These are phyloP conservation scores for Digitonthophagus gazella DNA, from an alignment of 2,888 invertebrate species.

Conservation along the genomic window DNA sequence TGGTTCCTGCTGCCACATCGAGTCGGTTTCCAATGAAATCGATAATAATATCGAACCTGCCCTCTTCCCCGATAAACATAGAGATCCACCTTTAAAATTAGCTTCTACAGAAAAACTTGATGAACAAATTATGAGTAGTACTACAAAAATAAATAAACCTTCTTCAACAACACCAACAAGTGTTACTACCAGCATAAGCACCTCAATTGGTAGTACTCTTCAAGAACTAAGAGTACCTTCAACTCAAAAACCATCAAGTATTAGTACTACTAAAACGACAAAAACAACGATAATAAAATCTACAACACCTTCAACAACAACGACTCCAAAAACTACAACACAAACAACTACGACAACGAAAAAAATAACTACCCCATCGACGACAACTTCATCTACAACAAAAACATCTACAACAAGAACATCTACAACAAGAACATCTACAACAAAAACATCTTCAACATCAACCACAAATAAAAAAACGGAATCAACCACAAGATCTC, in stretches of 20 bases:
- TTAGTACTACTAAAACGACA: constrained; percentile 34
- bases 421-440: constrained; percentile 34
- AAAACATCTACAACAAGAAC: constrained; percentile 42
- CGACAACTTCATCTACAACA: constrained; percentile 36
- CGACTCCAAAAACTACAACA: constrained; percentile 25
- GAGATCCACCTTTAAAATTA: constrained; percentile 42
- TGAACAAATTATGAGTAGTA: constrained; percentile 28
- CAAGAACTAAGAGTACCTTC: constrained; percentile 23
- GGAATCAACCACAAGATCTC: constrained; percentile 32
- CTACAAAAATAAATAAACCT: constrained; percentile 19
- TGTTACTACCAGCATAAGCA: constrained; percentile 1
- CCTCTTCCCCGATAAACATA: constrained; percentile 51
- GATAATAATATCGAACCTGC: constrained; percentile 65
- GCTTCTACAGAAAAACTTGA: constrained; percentile 30
- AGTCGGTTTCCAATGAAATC: constrained; percentile 58
- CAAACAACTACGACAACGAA: background rate
- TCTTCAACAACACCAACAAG: constrained; percentile 14
- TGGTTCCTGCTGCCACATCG: constrained; percentile 86
- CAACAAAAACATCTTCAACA: constrained; percentile 40
- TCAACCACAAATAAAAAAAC: constrained; percentile 33
- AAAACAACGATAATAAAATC: constrained; percentile 40
- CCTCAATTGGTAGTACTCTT: constrained; percentile 25
- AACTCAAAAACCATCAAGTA: constrained; percentile 25
- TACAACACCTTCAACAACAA: constrained; percentile 38
- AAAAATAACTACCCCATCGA: background rate